Base-by-base conservation (phyloP, 2,888 invertebrate genomes). In the Halictus ligatus region DNA sequence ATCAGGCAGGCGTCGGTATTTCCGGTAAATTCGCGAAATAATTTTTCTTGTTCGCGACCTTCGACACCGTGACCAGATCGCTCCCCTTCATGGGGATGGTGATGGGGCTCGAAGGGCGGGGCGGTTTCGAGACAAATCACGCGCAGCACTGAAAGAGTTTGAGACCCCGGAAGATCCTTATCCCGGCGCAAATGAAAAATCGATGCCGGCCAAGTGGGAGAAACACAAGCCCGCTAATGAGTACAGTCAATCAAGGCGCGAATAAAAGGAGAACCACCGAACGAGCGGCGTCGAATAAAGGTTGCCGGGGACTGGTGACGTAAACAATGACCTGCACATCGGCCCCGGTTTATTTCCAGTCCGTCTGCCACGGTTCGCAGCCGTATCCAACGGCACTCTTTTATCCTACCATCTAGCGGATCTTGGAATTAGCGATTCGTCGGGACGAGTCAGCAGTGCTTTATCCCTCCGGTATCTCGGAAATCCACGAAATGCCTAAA, bases 291-390 rank as follows among this genome's bases (percentile, higher is more conserved):
- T 60, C 60, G 82, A 80, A 78, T 86, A 86, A 88, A 89, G 77
- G 54, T 75, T 81, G 43, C 80, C 43, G 50, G 78, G 83, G 90
- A 90, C 92, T 90, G 91, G 89, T 94, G 94, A 94, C 94, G 94
- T 90, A 94, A 93, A 94, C 92, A 93, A 93, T 93, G 94, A 94
- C 94, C 94, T 91, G 92, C 88, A 89, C 90, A 91, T 85, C 88
- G 92, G 89, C 89, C 90, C 87, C 86, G 89, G 90, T 92, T 82
- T 94, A 94, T 94, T 94, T 93, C 89, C 89, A 92, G 71, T 43
- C 58, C 60, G 60, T 76, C 74, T 73, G 69, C 54, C 54, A 40
- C 76, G 40, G 64, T 64, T 64, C 64, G 8, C 64, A 64, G 64
- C 29, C 29, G 64, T 64, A 83, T 80, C 67, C 71, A 80, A 74